These are phyloP conservation scores for Drosophila chauvacae DNA, from an alignment of 1,140 invertebrate genomes.

Conservation along the genomic window DNA sequence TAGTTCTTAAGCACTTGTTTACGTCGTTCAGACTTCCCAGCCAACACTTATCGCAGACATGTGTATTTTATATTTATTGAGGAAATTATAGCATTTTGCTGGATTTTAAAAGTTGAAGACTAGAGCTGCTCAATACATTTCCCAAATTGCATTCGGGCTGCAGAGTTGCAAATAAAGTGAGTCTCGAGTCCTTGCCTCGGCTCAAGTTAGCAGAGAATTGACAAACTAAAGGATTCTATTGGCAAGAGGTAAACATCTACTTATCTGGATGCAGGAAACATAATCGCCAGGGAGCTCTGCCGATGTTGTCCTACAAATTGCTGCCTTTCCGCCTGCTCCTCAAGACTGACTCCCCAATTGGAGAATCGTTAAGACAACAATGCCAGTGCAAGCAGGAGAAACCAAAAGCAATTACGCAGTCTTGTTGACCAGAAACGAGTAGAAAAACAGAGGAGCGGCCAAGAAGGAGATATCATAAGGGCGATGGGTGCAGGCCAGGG, in stretches of 20 bases:
- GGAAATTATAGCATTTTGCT: neutral
- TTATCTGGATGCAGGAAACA: conserved; percentile 34
- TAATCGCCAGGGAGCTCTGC: conserved; percentile 33
- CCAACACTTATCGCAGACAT: neutral
- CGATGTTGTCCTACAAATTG: conserved; percentile 39
- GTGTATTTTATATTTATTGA: neutral
- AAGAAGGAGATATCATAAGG: conserved; percentile 40
- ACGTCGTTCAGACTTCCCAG: neutral
- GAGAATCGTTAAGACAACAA: conserved; percentile 56
- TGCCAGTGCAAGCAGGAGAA: conserved; percentile 39
- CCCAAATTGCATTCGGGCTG: neutral
- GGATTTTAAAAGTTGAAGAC: neutral
- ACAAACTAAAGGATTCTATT: conserved; percentile 7
- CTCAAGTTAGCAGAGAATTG: conserved; percentile 1
- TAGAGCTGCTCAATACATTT: neutral
- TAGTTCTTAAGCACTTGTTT: conserved; percentile 13
- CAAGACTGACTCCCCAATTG: conserved; percentile 32
- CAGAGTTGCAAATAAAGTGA: neutral
- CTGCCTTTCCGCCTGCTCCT: conserved; percentile 18
- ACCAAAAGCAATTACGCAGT: conserved; percentile 72
- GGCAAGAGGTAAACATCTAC: conserved; percentile 23
- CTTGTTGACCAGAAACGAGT: conserved; percentile 64
- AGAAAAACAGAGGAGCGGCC: conserved; percentile 45
- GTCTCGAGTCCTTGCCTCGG: neutral
- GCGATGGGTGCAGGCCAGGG: neutral